phyloP scores from a whole-genome alignment of 2,113 vertebrate species.

The Nibea coibor region DNA sequence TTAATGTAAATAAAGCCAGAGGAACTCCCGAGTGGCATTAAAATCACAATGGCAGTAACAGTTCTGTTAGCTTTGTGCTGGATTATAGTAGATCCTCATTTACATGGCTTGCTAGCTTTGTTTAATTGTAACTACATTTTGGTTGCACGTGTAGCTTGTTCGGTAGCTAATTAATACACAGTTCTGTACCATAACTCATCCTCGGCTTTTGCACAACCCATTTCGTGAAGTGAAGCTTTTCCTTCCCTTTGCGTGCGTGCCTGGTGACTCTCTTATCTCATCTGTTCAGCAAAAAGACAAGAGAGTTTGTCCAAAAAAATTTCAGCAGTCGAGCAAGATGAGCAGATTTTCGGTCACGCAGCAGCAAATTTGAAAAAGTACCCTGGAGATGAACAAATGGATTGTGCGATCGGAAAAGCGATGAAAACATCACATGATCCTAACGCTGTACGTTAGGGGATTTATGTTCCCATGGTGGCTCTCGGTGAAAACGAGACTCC shows the following conservation, averaged over 20 bases:
- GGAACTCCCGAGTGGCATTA: background rate
- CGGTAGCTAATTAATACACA: background rate
- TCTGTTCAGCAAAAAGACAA: conserved; percentile 23
- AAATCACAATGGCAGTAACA: background rate
- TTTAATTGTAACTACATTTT: background rate
- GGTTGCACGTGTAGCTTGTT: background rate
- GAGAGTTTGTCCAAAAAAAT: background rate
- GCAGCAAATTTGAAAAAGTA: background rate
- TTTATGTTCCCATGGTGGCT: conserved; percentile 53
- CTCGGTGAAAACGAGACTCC: conserved; percentile 54
- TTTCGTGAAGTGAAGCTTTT: background rate
- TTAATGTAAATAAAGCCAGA: background rate
- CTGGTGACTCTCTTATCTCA: conserved; percentile 34
- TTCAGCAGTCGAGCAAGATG: conserved; percentile 4
- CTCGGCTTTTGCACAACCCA: background rate
- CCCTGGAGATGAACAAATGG: background rate
- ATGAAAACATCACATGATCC: background rate
- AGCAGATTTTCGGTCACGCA: conserved; percentile 16
- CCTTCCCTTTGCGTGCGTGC: background rate
- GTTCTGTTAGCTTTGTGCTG: background rate
- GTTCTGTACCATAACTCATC: background rate
- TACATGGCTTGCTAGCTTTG: background rate
- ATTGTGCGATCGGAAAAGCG: conserved; percentile 8
- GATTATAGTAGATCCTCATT: background rate
- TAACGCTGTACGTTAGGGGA: conserved; percentile 10